phyloP scores from a whole-genome alignment of 2,113 vertebrate species.

The Sisor rabdophorus region DNA sequence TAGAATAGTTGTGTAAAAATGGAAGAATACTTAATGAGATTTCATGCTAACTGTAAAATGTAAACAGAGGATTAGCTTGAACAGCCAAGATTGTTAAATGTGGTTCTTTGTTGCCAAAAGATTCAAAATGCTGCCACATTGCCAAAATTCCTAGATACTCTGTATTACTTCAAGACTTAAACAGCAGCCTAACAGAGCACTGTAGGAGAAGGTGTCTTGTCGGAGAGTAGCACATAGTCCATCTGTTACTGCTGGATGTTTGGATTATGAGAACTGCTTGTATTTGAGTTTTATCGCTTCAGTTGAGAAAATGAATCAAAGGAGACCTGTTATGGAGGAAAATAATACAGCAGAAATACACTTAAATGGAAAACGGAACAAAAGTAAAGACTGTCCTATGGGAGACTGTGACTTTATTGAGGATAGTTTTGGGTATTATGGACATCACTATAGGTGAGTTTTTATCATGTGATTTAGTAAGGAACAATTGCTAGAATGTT shows the following conservation, averaged over 20 bases:
- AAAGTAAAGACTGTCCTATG: constrained; percentile 66
- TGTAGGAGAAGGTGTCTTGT: constrained; percentile 42
- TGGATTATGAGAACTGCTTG: constrained; percentile 35
- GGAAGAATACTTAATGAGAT: background rate
- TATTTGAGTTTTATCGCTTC: constrained; percentile 20
- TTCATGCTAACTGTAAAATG: background rate
- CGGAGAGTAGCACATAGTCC: constrained; percentile 28
- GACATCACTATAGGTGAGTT: constrained; percentile 64
- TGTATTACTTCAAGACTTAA: constrained; percentile 46
- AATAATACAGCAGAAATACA: constrained; percentile 43
- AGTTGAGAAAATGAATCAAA: constrained; percentile 64
- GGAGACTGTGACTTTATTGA: constrained; percentile 62
- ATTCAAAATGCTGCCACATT: constrained; percentile 26
- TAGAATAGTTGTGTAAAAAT: constrained; percentile 5
- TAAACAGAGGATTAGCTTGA: constrained; percentile 1
- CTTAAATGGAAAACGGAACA: constrained; percentile 50
- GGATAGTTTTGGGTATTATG: constrained; percentile 59
- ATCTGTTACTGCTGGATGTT: constrained; percentile 45
- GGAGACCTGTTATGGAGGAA: constrained; percentile 35
- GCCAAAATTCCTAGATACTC: constrained; percentile 44
- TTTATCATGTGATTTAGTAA: background rate
- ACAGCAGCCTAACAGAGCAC: constrained; percentile 34
- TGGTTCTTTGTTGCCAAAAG: constrained; percentile 38
- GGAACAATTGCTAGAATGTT: background rate
- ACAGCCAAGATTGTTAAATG: constrained; percentile 27